phyloP scores from a whole-genome alignment of 2,888 invertebrate species.

The Scaeva pyrastri region DNA sequence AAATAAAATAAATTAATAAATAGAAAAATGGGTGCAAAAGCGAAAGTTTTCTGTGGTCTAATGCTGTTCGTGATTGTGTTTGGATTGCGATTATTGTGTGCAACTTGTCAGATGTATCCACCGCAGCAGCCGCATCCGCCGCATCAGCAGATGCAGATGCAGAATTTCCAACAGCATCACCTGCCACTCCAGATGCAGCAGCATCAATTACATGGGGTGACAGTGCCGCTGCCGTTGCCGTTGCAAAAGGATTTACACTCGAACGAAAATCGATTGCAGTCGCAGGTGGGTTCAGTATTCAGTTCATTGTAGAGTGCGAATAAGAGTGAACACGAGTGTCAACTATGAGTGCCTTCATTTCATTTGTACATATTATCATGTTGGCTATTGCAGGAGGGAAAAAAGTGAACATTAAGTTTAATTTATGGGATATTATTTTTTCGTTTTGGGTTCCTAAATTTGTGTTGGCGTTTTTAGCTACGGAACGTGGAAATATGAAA shows the following conservation, averaged over 20 bases:
- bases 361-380: too few species aligned
- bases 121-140: constrained; percentile 54
- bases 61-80: constrained; percentile 76
- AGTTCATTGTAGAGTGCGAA: constrained; percentile 19
- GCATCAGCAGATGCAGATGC: constrained; percentile 57
- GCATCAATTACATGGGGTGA: constrained; percentile 62
- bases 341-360: neutral
- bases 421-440: neutral
- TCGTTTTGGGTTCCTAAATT: too few species aligned
- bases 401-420: neutral
- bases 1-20: constrained; percentile 27
- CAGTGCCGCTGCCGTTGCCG: constrained; percentile 66
- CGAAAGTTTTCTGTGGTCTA: constrained; percentile 76
- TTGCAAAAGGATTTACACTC: constrained; percentile 73
- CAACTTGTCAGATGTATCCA: constrained; percentile 75
- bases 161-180: constrained; percentile 60
- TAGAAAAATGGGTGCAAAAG: constrained; percentile 75
- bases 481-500: neutral
- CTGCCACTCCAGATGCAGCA: constrained; percentile 59
- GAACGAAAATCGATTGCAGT: constrained; percentile 74
- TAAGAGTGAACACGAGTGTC: constrained; percentile 24
- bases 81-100: constrained; percentile 76
- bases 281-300: constrained; percentile 68
- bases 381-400: neutral
- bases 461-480: neutral